Conservation (phyloP, 2,113 vertebrate genomes). For the Callopanchax toddi region DNA sequence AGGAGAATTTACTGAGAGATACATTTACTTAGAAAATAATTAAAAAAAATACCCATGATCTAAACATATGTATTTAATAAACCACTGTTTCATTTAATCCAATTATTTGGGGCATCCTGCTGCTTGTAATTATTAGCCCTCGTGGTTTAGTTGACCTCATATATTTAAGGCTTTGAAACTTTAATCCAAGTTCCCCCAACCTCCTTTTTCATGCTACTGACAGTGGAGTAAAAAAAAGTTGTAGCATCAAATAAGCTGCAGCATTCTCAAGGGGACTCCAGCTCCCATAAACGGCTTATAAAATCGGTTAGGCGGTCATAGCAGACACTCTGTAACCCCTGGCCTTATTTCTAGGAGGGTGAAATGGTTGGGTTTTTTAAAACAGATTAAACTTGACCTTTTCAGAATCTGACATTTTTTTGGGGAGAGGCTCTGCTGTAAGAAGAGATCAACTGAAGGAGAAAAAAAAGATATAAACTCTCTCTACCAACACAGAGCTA, state of each 20-base stretch:
- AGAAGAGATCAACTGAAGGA: conserved; percentile 45
- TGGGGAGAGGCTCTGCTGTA: conserved; percentile 32
- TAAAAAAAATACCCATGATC: not conserved
- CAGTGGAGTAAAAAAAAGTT: conserved; percentile 33
- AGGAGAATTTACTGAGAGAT: too few relatives aligned
- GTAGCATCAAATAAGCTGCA: conserved; percentile 55
- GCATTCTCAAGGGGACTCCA: conserved; percentile 25
- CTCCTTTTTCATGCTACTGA: conserved; percentile 50
- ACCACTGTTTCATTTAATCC: conserved; percentile 21
- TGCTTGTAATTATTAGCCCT: conserved; percentile 42
- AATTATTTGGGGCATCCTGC: conserved; percentile 39
- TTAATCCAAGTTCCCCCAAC: conserved; percentile 41
- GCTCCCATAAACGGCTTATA: conserved; percentile 67
- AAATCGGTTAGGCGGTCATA: conserved; percentile 62
- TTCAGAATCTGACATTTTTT: conserved; percentile 52
- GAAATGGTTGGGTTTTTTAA: conserved; percentile 28
- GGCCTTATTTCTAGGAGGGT: conserved; percentile 60
- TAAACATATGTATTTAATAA: conserved; percentile 17
- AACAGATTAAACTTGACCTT: conserved; percentile 75
- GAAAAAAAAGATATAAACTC: conserved; percentile 31
- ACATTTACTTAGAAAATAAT: not conserved
- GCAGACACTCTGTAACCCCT: conserved; percentile 51
- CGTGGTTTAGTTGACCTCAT: conserved; percentile 26
- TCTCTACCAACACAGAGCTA: conserved; percentile 35
- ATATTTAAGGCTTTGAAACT: conserved; percentile 51